phyloP scores from a whole-genome alignment of 2,113 vertebrate genomes.

The Siniperca chuatsi region DNA sequence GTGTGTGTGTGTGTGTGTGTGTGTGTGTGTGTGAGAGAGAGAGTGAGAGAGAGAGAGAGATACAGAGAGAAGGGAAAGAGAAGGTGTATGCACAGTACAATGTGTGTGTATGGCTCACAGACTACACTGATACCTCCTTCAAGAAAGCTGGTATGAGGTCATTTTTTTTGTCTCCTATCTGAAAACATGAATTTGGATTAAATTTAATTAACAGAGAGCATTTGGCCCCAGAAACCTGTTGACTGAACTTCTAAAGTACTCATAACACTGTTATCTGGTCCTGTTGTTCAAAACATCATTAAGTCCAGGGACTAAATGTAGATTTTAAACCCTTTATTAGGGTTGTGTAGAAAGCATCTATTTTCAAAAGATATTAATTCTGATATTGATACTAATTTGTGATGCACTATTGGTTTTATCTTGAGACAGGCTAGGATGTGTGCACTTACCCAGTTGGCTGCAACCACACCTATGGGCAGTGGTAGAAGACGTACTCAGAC shows the following conservation, averaged over 20 bases:
- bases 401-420: not conserved
- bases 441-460: not conserved
- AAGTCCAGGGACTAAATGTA: not conserved
- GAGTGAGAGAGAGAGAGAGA: slow-evolving; percentile 9
- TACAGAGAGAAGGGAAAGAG: not conserved
- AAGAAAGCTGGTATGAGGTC: not conserved
- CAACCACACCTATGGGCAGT: not conserved
- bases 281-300: not conserved
- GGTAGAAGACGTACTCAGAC: too few relatives aligned
- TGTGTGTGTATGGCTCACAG: not conserved
- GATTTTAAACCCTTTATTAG: not conserved
- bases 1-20: slow-evolving; percentile 17
- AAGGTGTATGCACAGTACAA: slow-evolving; percentile 2
- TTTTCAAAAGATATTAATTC: not conserved
- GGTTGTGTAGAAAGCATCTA: not conserved
- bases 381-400: not conserved
- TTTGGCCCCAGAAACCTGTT: not conserved
- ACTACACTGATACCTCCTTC: not conserved
- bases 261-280: not conserved
- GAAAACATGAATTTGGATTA: not conserved
- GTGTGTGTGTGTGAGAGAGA: not conserved
- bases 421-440: not conserved
- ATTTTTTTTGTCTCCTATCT: not conserved
- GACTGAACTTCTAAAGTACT: not conserved
- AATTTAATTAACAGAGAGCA: not conserved